Base-by-base conservation (phyloP, 2,888 invertebrate genomes). In the Calliphora vomitoria region DNA sequence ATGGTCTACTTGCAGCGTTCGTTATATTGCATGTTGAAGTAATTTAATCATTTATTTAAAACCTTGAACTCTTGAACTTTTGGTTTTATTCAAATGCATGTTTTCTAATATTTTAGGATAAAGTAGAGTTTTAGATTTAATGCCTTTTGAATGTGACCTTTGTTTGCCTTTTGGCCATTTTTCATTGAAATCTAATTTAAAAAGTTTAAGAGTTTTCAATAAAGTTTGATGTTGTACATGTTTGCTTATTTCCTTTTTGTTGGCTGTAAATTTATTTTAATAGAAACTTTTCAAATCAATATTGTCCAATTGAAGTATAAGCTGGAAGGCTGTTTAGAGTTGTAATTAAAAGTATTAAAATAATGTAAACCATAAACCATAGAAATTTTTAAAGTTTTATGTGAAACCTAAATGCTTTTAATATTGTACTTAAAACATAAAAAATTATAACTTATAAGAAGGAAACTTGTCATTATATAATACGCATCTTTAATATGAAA, bases 61-160 rank as follows among this genome's bases (percentile, higher is more conserved):
- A 10, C 68, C 82, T 76, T 82, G 75, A 76, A 76, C 69, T 76
- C 25, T 69, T 82, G 60, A 38, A 76, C 68, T 50, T 47, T 72
- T 38, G 13, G 69, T 68, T 47, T 5, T 20, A 31, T 13, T 44
- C 55, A 8, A 47, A 15, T 25, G 31, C 15, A 20, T 5, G 2
- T n/a, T 74, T 60, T 20, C n/a, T 50, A 58, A 58, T 58, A 25
- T 58, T 58, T 58, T 58, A 25, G 13, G 4, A 58, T 20, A 58
- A 53, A 53, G 3, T 20, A 55, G 25, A 13, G 13, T 10, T 35
- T 35, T 35, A 35, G 13, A 58, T 25, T 25, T 58, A 58, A 25
- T 58, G 3, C 13, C 11, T 25, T 20, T 58, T 58, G 4, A 58
- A 13, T 58, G 10, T 58, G 50, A 50, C n/a, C 50, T 50, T 50